Evolutionary conservation across 2,113 vertebrate genomes (phyloP), one percentile per base, ranked within the genome.

Genomic region (Cheilinus undulatus): DNA sequence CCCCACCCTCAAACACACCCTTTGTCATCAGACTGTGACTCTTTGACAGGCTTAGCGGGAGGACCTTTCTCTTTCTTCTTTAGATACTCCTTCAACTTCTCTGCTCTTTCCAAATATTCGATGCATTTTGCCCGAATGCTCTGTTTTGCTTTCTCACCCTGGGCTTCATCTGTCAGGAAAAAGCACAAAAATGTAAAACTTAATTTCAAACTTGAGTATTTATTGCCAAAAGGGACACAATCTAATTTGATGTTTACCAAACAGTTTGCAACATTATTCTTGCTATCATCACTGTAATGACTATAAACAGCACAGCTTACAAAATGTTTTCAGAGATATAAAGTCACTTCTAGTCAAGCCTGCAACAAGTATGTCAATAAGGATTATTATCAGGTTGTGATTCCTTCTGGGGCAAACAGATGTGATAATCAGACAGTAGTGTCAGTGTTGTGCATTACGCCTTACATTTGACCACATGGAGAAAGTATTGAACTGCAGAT

Each of bases 381-480:
- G 7, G 14, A 68, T 27, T 27, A 38, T 34, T 9, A 43, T 66
- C 12, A 63, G 48, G 19, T 15, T 34, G 5, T 51, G 12, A 56
- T 20, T 45, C 38, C 20, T 28, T 5, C 28, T 64, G 20, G 4
- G 3, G 10, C 9, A 23, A 71, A 24, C 3, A 61, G 14, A 7
- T n/a, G 23, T 48, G 5, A 34, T 59, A 13, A 54, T 68, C 22
- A 69, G 7, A 62, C 0, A n/a, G 26, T 6, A 40, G 54, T 50
- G 20, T 7, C 10, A 27, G 67, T 52, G 10, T 7, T 0, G 4
- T 12, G 22, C 40, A 7, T 28, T 2, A 46, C 59, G 28, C 61
- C 97, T 95, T 94, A 99, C 97, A 99, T 95, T 98, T 99, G 58
- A 97, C 85, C n/a, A 98, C 96, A 24, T 99, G 97, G 28, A 99